Conservation (phyloP, 2,113 vertebrate genomes). For the Urocitellus parryii region DNA sequence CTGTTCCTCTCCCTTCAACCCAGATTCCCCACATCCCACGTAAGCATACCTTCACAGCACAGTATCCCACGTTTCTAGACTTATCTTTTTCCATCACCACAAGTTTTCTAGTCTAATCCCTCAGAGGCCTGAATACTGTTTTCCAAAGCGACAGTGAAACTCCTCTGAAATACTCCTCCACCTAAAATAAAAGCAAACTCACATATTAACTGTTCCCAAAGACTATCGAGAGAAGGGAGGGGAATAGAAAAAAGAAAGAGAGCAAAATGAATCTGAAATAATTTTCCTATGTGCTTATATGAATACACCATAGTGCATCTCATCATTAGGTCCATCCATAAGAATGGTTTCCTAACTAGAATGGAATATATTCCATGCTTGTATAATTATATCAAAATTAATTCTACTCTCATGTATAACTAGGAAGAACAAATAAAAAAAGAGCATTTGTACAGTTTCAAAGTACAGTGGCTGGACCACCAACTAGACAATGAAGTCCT, state of each 20-base stretch:
- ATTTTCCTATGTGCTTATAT: too few species aligned
- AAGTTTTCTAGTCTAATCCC: not conserved
- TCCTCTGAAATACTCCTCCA: not conserved
- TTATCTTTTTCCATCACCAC: not conserved
- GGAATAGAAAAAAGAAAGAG: too few species aligned
- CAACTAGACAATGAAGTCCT: not conserved
- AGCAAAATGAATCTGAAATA: too few species aligned
- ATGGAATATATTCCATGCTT: too few species aligned
- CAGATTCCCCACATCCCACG: not conserved
- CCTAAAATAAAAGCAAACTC: conserved; percentile 8
- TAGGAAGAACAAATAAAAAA: too few species aligned
- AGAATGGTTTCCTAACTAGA: too few species aligned
- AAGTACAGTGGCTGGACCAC: conserved; percentile 18
- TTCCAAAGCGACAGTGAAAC: conserved; percentile 12
- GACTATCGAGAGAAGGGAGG: too few species aligned
- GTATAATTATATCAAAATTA: too few species aligned
- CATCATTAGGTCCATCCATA: too few species aligned
- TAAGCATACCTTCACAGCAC: not conserved
- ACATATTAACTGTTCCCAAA: not conserved
- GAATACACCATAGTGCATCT: too few species aligned
- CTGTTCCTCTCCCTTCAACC: not conserved
- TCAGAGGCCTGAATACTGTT: not conserved
- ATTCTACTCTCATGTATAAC: too few species aligned
- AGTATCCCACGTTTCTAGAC: not conserved
- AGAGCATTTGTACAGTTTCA: not conserved